Base-by-base conservation (phyloP, 2,113 vertebrate species). In the Microcebus murinus region DNA sequence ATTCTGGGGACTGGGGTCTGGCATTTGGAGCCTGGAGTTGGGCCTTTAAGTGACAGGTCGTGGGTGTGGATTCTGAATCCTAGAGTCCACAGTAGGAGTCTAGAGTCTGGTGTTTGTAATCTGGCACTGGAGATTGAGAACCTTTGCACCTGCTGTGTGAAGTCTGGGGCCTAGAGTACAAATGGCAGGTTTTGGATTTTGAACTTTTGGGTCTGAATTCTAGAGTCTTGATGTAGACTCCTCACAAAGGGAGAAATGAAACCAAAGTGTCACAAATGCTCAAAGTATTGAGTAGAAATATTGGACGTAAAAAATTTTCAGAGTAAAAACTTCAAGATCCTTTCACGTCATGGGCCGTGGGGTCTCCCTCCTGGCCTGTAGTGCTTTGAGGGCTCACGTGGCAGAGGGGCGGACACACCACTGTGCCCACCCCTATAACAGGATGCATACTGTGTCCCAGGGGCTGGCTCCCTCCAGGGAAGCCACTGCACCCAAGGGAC, bases 381-480 rank as follows among this genome's bases (percentile, higher is more conserved):
- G 36, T 34, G 18, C 36, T 67, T 39, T 59, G 29, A 52, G 39
- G 27, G 4, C 3, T 4, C 71, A 9, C 1, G 2, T 45, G 59
- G 39, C 45, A 34, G 71, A 70, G 17, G 21, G 12, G 10, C 15
- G 18, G 52, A 50, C 2, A 8, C 21, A 27, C 9, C 25, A 8
- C 23, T 18, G 29, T 29, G 36, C 20, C 27, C 42, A 48, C 8
- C 18, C 20, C 68, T 3, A 3, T 59, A 59, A 25, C 59, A 11
- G 59, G 55, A 20, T 27, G 59, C 59, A 27, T 25, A 61, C 23
- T 27, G 4, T 11, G 59, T 10, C 9, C 15, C 1, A 6, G 12
- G 11, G 52, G 23, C 20, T 61, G 27, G 20, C 1, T 6, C 2
- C 29, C 0, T 8, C 71, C 14, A 29, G 0, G 8, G 8, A 3